Evolutionary conservation across 2,888 invertebrate species (phyloP), one percentile per base, ranked within the genome.

Genomic region (Thera britannica): DNA sequence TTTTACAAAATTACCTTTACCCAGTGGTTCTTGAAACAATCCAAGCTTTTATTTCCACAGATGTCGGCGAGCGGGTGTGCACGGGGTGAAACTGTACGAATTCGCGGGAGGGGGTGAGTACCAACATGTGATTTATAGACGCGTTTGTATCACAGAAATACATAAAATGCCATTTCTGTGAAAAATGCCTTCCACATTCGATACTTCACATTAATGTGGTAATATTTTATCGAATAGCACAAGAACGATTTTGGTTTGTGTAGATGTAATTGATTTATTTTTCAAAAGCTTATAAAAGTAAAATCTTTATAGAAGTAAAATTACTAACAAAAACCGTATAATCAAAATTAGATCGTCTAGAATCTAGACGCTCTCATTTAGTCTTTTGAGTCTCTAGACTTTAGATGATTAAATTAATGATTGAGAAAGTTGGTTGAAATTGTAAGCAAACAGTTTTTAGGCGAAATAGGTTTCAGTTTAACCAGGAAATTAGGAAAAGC

Each of bases 21-120:
- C 46, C 1, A 51, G 51, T 61, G 35, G n/a, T 56, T 67, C 38
- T 54, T 58, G 36, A 67, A 60, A 44, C 67, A 66, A 62, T 62
- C 49, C 6, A 59, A 67, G 67, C 52, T 71, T 70, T 67, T 60
- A 62, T 62, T 66, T 60, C 34, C 56, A 41, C 79, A 81, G 81
- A 77, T 81, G 79, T 73, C 77, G 74, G 49, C 70, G 75, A 11
- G 62, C 68, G 58, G 75, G 68, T 35, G 71, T 65, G 44, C 65
- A 64, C 36, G 72, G 68, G 51, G 66, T 72, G 68, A 71, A 74
- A 58, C 70, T 74, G 35, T 68, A 70, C 65, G 73, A 70, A 58
- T 65, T 70, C 52, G 54, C 56, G 8, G 68, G 52, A 44, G 57
- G 57, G 48, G 70, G 70, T 72, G 57, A 73, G 73, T 65, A 59